Base-by-base conservation (phyloP, 2,888 invertebrate species). In the Orthonychiurus folsomi region DNA sequence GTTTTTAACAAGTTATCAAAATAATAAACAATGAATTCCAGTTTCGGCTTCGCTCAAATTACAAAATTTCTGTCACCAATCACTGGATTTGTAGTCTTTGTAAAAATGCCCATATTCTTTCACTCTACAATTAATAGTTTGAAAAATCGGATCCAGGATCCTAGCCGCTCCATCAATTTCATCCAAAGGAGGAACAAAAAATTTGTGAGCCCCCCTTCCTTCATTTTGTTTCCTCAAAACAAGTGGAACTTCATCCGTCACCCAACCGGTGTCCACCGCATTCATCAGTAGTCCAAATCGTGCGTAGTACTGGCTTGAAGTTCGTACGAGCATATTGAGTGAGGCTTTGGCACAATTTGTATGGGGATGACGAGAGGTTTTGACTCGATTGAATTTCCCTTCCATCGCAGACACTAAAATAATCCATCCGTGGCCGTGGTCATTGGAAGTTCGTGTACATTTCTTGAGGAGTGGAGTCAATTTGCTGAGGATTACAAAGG, bases 231-330 rank as follows among this genome's bases (percentile, higher is more conserved):
- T n/a, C n/a, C n/a, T n/a, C 21, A 48, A 5, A 2, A 50, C 2
- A 3, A 59, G 15, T 1, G 69, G 69, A 26, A 60, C 47, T 54
- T 69, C 69, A 25, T 69, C 68, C 1, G 64, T 68, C 50, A 68
- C 63, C 70, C 67, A 68, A n/a, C 70, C 70, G 15, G 70, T 70
- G 56, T 71, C 70, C 9, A 70, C 70, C 18, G 63, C 60, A 54
- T 60, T 69, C 61, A 70, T 59, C 20, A 63, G 59, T 24, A 70
- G 54, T 3, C 61, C 61, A 50, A 59, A 58, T 26, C 52, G 26
- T 9, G 21, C 24, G 56, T 63, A 69, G 26, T 69, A 63, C 0
- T n/a, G 25, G 12, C 61, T 66, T 18, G 65, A 63, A 20, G 69
- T 69, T 2, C 69, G 65, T 12, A 63, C 70, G 56, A 69, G 56